Conservation (phyloP, 2,113 vertebrate genomes). For the Centrocercus urophasianus region DNA sequence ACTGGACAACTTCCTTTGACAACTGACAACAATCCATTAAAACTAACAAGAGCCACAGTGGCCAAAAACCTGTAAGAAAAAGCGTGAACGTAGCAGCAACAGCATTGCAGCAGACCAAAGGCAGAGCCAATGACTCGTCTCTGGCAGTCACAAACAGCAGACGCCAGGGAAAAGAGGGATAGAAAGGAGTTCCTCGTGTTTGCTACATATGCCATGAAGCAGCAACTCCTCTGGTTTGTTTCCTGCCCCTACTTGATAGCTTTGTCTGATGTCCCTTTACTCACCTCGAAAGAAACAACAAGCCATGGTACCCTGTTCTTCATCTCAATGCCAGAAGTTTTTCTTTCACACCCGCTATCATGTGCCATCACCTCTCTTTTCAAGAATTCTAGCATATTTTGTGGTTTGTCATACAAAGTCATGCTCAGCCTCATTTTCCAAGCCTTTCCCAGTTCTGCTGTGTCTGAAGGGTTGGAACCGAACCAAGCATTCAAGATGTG, state of each 20-base stretch:
- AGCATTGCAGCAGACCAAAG: background rate
- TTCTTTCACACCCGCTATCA: background rate
- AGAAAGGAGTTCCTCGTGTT: slow-evolving; percentile 1
- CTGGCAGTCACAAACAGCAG: background rate
- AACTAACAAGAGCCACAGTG: background rate
- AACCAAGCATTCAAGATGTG: slow-evolving; percentile 40
- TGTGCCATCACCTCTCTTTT: background rate
- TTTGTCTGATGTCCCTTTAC: background rate
- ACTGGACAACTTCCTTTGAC: slow-evolving; percentile 21
- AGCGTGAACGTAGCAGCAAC: background rate
- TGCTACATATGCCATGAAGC: fast-evolving
- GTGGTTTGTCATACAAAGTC: slow-evolving; percentile 3
- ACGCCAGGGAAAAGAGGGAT: background rate
- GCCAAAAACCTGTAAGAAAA: background rate
- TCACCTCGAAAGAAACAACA: slow-evolving; percentile 3
- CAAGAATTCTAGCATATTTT: slow-evolving; percentile 22
- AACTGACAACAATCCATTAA: slow-evolving; percentile 19
- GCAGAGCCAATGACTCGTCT: background rate
- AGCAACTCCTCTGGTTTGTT: background rate
- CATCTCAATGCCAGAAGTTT: background rate
- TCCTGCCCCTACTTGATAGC: background rate
- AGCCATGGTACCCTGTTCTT: background rate
- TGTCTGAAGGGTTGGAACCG: slow-evolving; percentile 42
- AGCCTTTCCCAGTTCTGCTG: slow-evolving; percentile 50
- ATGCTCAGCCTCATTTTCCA: slow-evolving; percentile 27